Conservation (phyloP, 2,888 invertebrate genomes). For the Furcula furcula region DNA sequence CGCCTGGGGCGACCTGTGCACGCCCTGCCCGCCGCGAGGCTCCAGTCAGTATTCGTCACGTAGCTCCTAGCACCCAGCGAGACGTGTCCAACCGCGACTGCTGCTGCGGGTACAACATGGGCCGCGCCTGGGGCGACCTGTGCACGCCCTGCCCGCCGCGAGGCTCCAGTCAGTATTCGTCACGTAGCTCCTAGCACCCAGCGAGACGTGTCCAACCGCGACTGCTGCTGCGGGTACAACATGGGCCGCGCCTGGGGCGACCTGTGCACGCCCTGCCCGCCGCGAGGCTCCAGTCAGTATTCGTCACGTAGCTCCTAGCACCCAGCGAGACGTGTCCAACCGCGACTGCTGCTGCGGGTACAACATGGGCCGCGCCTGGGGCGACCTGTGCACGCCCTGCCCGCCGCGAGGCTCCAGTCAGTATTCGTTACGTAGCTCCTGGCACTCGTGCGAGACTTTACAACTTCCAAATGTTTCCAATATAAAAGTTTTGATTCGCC, state of each 20-base stretch:
- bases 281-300: constrained; percentile 63
- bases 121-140: constrained; percentile 91
- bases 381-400: constrained; percentile 89
- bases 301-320: too few relatives aligned
- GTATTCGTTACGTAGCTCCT: too few relatives aligned
- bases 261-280: constrained; percentile 89
- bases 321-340: too few relatives aligned
- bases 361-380: constrained; percentile 94
- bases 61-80: too few relatives aligned
- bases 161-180: constrained; percentile 53
- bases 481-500: too few relatives aligned
- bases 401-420: constrained; percentile 77
- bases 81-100: constrained; percentile 92
- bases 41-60: constrained; percentile 48
- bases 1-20: constrained; percentile 91
- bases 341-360: constrained; percentile 93
- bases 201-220: constrained; percentile 91
- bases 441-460: too few relatives aligned
- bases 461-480: too few relatives aligned
- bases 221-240: constrained; percentile 93
- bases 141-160: constrained; percentile 88
- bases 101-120: constrained; percentile 93
- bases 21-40: constrained; percentile 85
- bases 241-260: constrained; percentile 94
- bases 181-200: too few relatives aligned